Percentiles rank a stretch among this genome's conserved stretches.
phyloP scores from a whole-genome alignment of 2,797 vertebrate species.

The Miichthys miiuy region DNA sequence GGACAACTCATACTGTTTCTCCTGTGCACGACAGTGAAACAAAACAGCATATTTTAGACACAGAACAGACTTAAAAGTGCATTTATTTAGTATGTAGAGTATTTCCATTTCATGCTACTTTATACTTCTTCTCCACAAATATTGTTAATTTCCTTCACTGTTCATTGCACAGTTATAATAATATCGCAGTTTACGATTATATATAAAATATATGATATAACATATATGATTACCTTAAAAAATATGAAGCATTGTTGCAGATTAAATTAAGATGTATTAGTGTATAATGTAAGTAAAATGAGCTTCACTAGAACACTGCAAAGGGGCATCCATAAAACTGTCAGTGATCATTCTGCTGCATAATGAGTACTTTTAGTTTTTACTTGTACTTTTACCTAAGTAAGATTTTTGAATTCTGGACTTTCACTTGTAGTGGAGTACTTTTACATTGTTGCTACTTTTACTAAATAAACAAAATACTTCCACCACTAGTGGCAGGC shows the following conservation, averaged over 20 bases:
- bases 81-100: too few species aligned
- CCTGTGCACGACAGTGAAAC: neutral
- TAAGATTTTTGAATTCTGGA: neutral
- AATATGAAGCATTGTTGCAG: neutral
- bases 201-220: neutral
- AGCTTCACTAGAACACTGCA: neutral
- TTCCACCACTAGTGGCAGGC: neutral
- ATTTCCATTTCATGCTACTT: neutral
- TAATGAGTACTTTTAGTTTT: neutral
- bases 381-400: neutral
- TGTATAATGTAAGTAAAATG: neutral
- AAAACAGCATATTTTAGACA: conserved; percentile 2
- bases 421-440: neutral
- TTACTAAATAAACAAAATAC: neutral
- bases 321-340: neutral
- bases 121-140: neutral
- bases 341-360: neutral
- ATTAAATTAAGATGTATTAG: neutral
- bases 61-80: neutral
- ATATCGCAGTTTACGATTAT: neutral
- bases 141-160: neutral
- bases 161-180: neutral
- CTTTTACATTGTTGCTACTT: neutral
- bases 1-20: conserved; percentile 23
- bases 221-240: neutral